These are phyloP conservation scores for Cacoxenus indagator DNA, from an alignment of 2,888 invertebrate species.

Conservation along the genomic window DNA sequence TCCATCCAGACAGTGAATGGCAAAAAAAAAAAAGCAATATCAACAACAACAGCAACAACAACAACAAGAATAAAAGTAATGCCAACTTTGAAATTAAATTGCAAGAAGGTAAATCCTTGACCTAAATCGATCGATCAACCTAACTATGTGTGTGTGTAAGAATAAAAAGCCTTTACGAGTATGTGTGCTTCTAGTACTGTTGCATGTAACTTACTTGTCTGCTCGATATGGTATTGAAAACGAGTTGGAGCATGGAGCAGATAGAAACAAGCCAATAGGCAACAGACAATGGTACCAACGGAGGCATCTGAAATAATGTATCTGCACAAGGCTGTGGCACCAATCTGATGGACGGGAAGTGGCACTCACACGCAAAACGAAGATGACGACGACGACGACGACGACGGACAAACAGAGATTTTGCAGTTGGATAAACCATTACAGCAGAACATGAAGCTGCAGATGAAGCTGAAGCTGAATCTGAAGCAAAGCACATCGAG, in stretches of 20 bases:
- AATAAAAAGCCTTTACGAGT: not conserved
- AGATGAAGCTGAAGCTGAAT: not conserved
- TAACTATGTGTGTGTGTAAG: not conserved
- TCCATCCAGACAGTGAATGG: not conserved
- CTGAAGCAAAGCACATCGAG: not conserved
- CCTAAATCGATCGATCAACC: constrained; percentile 20
- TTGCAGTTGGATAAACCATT: not conserved
- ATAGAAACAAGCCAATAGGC: not conserved
- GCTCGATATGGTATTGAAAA: constrained; percentile 10
- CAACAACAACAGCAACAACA: not conserved
- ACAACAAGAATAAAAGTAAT: not conserved
- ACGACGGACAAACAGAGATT: not conserved
- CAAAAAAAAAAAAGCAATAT: not conserved
- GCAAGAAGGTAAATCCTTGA: constrained; percentile 23
- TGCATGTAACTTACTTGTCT: constrained; percentile 3
- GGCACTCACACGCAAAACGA: not conserved
- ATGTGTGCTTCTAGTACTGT: not conserved
- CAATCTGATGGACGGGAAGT: not conserved
- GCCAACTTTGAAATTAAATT: constrained; percentile 5
- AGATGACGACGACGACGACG: not conserved
- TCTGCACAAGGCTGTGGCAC: not conserved
- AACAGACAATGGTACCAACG: no score
- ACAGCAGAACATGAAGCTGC: not conserved
- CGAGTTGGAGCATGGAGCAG: not conserved
- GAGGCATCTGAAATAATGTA: not conserved